These are phyloP conservation scores for Nyctereutes procyonoides DNA, from an alignment of 2,113 vertebrate species.

Conservation along the genomic window DNA sequence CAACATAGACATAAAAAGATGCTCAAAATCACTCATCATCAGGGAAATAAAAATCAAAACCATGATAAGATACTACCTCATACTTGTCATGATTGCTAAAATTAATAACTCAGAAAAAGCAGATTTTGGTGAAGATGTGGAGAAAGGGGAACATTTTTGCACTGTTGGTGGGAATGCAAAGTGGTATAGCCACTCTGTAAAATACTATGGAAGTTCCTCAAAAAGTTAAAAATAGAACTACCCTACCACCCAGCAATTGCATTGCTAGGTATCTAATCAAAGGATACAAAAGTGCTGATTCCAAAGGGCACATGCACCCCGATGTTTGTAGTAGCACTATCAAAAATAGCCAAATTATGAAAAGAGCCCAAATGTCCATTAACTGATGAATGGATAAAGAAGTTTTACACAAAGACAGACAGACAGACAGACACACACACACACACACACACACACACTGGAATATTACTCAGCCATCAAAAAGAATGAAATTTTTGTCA, in stretches of 20 bases:
- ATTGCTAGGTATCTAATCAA: background rate
- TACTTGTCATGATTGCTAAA: background rate
- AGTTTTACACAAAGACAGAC: no score
- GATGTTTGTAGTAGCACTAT: background rate
- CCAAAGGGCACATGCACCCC: background rate
- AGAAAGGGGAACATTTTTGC: background rate
- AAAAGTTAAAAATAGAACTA: background rate
- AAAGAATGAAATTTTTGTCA: no score
- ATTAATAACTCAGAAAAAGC: background rate
- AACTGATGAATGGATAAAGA: no score
- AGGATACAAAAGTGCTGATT: background rate
- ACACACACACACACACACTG: no score
- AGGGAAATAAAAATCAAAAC: background rate
- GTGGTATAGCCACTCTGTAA: background rate
- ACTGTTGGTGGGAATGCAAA: background rate
- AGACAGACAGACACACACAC: no score
- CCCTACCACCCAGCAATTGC: background rate
- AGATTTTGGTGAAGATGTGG: background rate
- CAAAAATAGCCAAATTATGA: background rate
- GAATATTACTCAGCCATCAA: no score
- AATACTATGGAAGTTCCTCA: background rate
- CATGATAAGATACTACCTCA: background rate
- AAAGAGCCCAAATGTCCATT: background rate
- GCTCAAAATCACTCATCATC: background rate
- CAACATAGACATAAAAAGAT: background rate